Conservation (phyloP, 1,140 invertebrate genomes). For the Temnothorax nylanderi region DNA sequence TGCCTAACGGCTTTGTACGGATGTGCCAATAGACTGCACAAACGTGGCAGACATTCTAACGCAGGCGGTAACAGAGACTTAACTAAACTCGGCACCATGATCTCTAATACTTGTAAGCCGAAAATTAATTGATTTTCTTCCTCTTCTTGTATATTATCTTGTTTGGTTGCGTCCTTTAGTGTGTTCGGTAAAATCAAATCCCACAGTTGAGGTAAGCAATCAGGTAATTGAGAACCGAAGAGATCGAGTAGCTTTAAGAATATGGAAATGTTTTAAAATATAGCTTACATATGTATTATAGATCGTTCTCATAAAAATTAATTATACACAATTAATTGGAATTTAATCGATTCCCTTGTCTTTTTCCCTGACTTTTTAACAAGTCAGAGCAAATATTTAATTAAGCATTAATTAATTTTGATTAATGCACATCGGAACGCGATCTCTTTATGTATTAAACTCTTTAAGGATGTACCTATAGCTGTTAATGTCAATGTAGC, state of each 20-base stretch:
- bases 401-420: neutral
- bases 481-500: constrained; percentile 91
- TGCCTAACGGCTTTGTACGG: constrained; percentile 92
- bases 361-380: neutral
- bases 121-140: constrained; percentile 91
- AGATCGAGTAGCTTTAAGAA: constrained; percentile 79
- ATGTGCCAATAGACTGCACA: constrained; percentile 90
- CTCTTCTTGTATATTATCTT: constrained; percentile 78
- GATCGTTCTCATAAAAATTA: neutral
- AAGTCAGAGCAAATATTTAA: neutral
- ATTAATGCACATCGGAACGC: neutral
- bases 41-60: constrained; percentile 86
- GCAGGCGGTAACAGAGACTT: constrained; percentile 87
- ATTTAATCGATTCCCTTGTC: neutral
- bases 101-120: constrained; percentile 94
- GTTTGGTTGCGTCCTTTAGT: constrained; percentile 62
- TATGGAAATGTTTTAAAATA: constrained; percentile 11
- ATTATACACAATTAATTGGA: constrained; percentile 2
- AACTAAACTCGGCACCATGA: constrained; percentile 89
- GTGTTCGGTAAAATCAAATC: constrained; percentile 88
- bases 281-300: neutral
- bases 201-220: constrained; percentile 92
- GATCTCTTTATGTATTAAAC: neutral
- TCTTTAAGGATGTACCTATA: constrained; percentile 83
- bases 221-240: constrained; percentile 89